Conservation (phyloP, 2,888 invertebrate genomes). For the Thymelicus sylvestris region DNA sequence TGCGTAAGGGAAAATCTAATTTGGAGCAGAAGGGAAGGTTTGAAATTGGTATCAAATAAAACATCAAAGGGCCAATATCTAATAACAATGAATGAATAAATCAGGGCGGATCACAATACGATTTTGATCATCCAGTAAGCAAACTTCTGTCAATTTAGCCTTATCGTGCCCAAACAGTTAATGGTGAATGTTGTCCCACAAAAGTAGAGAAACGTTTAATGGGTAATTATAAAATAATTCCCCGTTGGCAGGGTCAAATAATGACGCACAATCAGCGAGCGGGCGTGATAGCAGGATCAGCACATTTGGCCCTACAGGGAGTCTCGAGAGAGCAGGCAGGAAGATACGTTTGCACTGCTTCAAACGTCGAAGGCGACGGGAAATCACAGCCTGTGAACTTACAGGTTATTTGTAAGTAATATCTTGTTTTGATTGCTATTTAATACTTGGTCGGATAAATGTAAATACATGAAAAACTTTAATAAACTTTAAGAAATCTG, state of each 20-base stretch:
- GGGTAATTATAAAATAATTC: constrained; percentile 41
- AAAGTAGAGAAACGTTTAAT: constrained; percentile 1
- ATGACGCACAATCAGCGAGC: constrained; percentile 94
- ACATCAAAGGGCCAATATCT: too few relatives aligned
- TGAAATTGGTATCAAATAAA: too few relatives aligned
- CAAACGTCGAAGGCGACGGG: constrained; percentile 96
- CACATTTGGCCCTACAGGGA: constrained; percentile 91
- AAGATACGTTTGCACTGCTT: constrained; percentile 94
- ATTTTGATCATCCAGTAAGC: too few relatives aligned
- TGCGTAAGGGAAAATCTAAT: too few relatives aligned
- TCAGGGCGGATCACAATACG: too few relatives aligned
- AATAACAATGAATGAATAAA: too few relatives aligned
- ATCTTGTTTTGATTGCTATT: neutral
- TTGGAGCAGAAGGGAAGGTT: too few relatives aligned
- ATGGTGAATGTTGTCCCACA: neutral
- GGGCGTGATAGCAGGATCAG: constrained; percentile 94
- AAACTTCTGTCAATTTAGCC: neutral
- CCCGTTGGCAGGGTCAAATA: constrained; percentile 87
- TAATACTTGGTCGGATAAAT: too few relatives aligned
- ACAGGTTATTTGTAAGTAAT: constrained; percentile 95
- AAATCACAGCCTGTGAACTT: constrained; percentile 91
- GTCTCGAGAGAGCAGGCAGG: constrained; percentile 93
- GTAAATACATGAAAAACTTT: too few relatives aligned
- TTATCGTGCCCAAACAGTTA: neutral
- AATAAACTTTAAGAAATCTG: too few relatives aligned